Percentiles rank a stretch among this genome's conserved stretches.
These are phyloP conservation scores for Pterostichus madidus DNA, from an alignment of 2,888 invertebrate species.

Conservation along the genomic window DNA sequence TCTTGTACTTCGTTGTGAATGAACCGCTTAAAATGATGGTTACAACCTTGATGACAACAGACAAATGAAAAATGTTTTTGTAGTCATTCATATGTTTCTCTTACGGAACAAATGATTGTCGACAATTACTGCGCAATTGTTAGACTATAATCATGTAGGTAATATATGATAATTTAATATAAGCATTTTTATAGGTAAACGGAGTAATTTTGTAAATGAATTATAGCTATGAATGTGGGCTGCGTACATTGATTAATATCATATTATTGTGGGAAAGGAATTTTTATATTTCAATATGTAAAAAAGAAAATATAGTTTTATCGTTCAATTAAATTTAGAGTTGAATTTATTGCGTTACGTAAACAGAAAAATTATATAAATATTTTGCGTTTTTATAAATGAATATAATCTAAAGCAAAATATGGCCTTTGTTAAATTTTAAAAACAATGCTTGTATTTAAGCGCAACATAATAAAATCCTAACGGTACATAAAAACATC, in stretches of 20 bases:
- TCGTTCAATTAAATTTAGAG: too few species aligned
- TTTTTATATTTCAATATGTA: slow-evolving; percentile 4
- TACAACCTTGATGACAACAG: slow-evolving; percentile 46
- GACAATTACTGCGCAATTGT: slow-evolving; percentile 45
- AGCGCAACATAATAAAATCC: too few species aligned
- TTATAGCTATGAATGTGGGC: slow-evolving; percentile 26
- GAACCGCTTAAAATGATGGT: background rate
- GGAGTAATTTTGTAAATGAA: slow-evolving; percentile 43
- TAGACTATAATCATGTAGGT: slow-evolving; percentile 51
- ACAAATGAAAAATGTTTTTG: slow-evolving; percentile 47
- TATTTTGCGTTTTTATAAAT: too few species aligned
- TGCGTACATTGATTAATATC: background rate
- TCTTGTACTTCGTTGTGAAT: too few species aligned
- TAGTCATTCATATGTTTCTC: slow-evolving; percentile 55
- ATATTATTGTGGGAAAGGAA: background rate
- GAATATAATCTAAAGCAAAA: too few species aligned
- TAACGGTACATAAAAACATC: too few species aligned
- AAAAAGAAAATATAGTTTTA: background rate
- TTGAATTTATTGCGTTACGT: too few species aligned
- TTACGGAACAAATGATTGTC: slow-evolving; percentile 55
- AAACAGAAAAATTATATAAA: too few species aligned
- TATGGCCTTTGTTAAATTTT: too few species aligned
- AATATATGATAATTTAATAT: slow-evolving; percentile 45
- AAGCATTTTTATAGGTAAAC: slow-evolving; percentile 47
- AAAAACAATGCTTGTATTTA: too few species aligned